Conservation (phyloP, 2,113 vertebrate species). For the Dryoscopus gambensis region DNA sequence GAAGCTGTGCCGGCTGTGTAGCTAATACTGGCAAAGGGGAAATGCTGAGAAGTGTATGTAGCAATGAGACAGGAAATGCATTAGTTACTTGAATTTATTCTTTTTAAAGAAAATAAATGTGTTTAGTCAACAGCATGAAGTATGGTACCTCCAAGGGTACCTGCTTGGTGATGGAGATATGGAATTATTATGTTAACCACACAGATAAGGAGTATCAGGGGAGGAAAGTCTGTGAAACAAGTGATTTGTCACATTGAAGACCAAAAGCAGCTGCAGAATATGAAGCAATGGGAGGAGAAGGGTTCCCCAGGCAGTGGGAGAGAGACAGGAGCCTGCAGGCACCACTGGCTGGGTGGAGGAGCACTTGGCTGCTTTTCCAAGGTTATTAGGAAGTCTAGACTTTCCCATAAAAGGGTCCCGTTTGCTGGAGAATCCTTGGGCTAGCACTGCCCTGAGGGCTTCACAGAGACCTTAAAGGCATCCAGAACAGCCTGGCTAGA, state of each 20-base stretch:
- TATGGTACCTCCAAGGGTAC: neutral
- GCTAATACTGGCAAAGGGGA: neutral
- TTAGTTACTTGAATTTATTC: neutral
- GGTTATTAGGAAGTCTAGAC: conserved; percentile 57
- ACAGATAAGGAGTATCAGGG: neutral
- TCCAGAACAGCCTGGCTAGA: neutral
- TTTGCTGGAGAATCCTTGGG: conserved; percentile 35
- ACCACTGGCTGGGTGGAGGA: neutral
- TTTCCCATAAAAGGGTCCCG: conserved; percentile 19
- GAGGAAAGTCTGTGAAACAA: neutral
- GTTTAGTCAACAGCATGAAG: neutral
- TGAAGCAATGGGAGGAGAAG: neutral
- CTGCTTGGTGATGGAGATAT: neutral
- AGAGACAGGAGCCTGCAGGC: conserved; percentile 17
- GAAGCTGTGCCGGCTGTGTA: neutral
- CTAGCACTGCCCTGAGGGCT: neutral
- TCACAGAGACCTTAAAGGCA: neutral
- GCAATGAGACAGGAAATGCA: neutral
- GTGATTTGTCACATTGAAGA: neutral
- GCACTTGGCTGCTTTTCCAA: conserved; percentile 31
- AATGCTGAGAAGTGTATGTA: neutral
- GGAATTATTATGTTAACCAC: neutral
- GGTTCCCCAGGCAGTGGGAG: conserved; percentile 13
- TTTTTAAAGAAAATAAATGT: neutral
- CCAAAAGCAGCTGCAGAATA: neutral